These are phyloP conservation scores for Florisuga fusca DNA, from an alignment of 2,797 vertebrate genomes.

Conservation along the genomic window DNA sequence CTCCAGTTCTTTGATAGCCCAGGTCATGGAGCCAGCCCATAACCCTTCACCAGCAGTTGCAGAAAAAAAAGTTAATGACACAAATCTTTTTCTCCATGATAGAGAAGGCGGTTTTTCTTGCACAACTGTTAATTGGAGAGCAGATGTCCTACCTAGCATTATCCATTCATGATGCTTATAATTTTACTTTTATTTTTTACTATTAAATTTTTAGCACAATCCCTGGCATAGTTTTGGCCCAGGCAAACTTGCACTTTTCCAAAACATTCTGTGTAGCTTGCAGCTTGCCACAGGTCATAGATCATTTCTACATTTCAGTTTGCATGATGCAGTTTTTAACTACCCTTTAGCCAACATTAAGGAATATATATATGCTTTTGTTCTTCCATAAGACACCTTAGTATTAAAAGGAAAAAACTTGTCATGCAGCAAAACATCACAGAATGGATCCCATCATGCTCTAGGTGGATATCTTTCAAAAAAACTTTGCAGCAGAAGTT, in stretches of 20 bases:
- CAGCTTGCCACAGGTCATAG: background rate
- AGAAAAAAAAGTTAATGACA: background rate
- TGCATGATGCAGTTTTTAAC: background rate
- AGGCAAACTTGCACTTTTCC: background rate
- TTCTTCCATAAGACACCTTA: background rate
- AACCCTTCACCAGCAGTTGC: background rate
- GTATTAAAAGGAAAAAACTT: background rate
- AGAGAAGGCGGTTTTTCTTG: background rate
- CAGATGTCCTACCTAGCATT: background rate
- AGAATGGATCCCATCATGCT: background rate
- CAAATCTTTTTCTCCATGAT: background rate
- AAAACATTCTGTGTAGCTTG: background rate
- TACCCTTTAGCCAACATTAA: background rate
- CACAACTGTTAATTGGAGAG: background rate
- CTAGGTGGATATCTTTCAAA: background rate
- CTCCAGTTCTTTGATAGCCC: conserved; percentile 36
- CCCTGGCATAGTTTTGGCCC: background rate
- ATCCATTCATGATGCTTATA: background rate
- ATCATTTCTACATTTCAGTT: background rate
- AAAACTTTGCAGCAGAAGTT: background rate
- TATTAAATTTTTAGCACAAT: background rate
- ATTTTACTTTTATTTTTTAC: background rate
- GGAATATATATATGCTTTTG: background rate
- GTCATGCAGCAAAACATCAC: background rate
- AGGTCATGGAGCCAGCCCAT: background rate